phyloP scores from a whole-genome alignment of 1,140 invertebrate species.

The Argopecten irradians region DNA sequence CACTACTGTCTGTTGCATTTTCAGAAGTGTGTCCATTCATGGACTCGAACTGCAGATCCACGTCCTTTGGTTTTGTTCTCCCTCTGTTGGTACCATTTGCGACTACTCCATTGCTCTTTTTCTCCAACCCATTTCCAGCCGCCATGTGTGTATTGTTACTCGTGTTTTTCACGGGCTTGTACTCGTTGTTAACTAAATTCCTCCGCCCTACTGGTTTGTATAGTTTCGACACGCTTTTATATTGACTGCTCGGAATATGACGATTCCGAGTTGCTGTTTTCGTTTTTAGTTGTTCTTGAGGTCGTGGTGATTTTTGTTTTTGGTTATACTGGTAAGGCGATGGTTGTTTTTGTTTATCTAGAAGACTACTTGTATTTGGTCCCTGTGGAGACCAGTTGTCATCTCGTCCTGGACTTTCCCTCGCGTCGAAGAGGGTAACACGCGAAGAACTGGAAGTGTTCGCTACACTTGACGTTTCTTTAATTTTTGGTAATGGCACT shows the following conservation, averaged over 20 bases:
- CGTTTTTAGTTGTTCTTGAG: background rate
- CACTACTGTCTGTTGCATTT: background rate
- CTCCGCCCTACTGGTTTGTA: background rate
- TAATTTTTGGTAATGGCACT: constrained; percentile 3
- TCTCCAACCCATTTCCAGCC: background rate
- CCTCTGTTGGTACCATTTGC: background rate
- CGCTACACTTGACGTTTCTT: background rate
- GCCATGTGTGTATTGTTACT: background rate
- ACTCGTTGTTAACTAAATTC: background rate
- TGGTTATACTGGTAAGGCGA: background rate
- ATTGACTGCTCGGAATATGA: background rate
- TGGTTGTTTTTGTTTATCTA: background rate
- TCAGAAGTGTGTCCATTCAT: background rate
- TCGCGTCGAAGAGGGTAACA: background rate
- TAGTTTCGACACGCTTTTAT: background rate
- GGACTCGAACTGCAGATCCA: background rate
- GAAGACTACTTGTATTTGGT: background rate
- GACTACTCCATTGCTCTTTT: background rate
- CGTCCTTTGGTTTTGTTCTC: background rate
- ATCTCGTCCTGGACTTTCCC: background rate
- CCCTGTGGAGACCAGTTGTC: background rate
- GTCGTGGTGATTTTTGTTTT: background rate
- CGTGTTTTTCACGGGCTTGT: background rate
- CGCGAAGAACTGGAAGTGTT: background rate
- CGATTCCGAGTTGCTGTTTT: background rate